phyloP scores from a whole-genome alignment of 2,113 vertebrate species.

The Phalacrocorax aristotelis region DNA sequence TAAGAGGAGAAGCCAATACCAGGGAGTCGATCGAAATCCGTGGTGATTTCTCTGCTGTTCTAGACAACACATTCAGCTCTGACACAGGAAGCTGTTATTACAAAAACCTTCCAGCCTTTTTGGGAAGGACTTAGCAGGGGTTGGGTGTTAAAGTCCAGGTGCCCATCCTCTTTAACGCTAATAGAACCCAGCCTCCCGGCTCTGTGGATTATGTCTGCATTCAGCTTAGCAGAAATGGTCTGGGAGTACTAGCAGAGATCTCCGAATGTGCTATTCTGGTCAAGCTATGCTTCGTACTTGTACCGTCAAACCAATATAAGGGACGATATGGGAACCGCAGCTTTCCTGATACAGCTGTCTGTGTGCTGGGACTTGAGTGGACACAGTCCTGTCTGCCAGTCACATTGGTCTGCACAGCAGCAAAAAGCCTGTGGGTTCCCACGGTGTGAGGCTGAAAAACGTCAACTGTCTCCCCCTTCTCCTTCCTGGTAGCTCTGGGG shows the following conservation, averaged over 20 bases:
- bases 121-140: background rate
- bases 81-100: background rate
- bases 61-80: background rate
- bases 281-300: background rate
- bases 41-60: background rate
- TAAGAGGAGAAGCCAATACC: background rate
- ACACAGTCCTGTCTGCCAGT: background rate
- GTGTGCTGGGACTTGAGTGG: background rate
- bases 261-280: background rate
- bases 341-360: background rate
- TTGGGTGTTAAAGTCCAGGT: background rate
- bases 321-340: background rate
- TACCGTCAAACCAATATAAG: background rate
- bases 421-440: background rate
- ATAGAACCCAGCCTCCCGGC: background rate
- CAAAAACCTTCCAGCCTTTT: background rate
- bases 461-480: background rate
- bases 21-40: rapidly evolving
- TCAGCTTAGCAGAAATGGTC: background rate
- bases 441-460: background rate
- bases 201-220: background rate
- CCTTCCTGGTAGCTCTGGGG: background rate
- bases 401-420: background rate
- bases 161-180: background rate
- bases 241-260: background rate